Base-by-base conservation (phyloP, 1,140 invertebrate genomes). In the Mactra quadrangularis region DNA sequence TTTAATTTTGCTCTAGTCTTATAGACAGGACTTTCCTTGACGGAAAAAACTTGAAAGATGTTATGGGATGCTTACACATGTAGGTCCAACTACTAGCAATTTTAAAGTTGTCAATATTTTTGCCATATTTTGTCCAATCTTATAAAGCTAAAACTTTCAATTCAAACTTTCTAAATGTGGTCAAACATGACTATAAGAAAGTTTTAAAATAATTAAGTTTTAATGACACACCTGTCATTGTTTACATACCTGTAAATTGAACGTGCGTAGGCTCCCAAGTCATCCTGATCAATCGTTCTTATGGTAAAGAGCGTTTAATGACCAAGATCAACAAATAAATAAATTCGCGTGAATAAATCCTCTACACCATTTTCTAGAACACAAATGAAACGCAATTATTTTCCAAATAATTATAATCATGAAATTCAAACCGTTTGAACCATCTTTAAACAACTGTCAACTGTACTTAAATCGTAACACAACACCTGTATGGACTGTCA, bases 251-350 rank as follows among this genome's bases (percentile, higher is more conserved):
- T 82, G 79, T 82, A 50, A 82, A 82, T 27, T 82, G 79, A 22
- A 82, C 79, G 45, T 82, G 79, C 33, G 79, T 82, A 22, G 79
- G 79, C 55, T 82, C 71, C 79, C 79, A 82, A 72, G 79, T 82
- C 79, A 82, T 82, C 64, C 64, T 68, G 64, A 68, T 25, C 45
- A 50, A 68, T 66, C 13, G 41, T 29, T 31, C 25, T 50, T 22
- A 68, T 47, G 27, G 27, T 41, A n/a, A 50, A 68, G 45, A 68
- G 64, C 64, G 64, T 50, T 35, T 47, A 3, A 41, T 50, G 64
- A 68, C 41, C 41, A 68, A 41, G 64, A 68, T 50, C 45, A 50
- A 68, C 17, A 55, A 55, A 13, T 68, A 7, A 6, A 6, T 3
- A 29, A 68, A 0, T 50, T 68, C 13, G 35, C 7, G n/a, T 22